Evolutionary conservation across 2,888 invertebrate species (phyloP), one percentile per base, ranked within the genome.

Genomic region (Chesias legatella): DNA sequence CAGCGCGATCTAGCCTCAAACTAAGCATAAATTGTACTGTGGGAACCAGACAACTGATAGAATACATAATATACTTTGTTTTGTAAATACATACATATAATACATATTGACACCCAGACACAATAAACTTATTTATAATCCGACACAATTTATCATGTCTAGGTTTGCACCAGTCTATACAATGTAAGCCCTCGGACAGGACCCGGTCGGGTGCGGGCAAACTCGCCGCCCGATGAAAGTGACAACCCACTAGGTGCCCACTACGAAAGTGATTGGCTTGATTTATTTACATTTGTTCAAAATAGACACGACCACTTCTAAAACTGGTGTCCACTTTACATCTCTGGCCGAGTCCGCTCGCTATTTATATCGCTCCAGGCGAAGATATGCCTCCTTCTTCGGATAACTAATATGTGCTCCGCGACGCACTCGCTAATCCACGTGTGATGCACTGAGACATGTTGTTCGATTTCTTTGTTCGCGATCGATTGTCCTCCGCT

Each of bases 201-300:
- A 10, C 24, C 9, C 13, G 13, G 13, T 23, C n/a, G 6, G 11
- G 40, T 33, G 35, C 33, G 22, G 39, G 23, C 33, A 33, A 24
- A 10, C 27, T 45, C 51, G 58, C 59, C 47, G 56, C 53, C 67
- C 69, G 77, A 81, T 73, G 84, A 86, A 86, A 84, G 82, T 79
- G 79, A 83, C 80, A 79, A 73, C 65, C 65, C 62, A 17, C 13
- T 5, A 3, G 13, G 13, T 17, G 5, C 13, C 3, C 37, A 44
- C 46, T 69, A 79, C 73, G 83, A 84, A 82, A 84, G 82, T 81
- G 70, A 74, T 72, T 73, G 60, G 72, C 67, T 79, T 79, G 79
- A 84, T 83, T 84, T 84, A 85, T 84, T 82, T 79, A 83, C 83
- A 82, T 78, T 79, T 74, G 80, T 80, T 80, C 67, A 65, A 80